Percentiles rank a stretch among this genome's conserved stretches.
Evolutionary conservation across 1,140 invertebrate species (phyloP).

Genomic region (Penaeus vannamei): DNA sequence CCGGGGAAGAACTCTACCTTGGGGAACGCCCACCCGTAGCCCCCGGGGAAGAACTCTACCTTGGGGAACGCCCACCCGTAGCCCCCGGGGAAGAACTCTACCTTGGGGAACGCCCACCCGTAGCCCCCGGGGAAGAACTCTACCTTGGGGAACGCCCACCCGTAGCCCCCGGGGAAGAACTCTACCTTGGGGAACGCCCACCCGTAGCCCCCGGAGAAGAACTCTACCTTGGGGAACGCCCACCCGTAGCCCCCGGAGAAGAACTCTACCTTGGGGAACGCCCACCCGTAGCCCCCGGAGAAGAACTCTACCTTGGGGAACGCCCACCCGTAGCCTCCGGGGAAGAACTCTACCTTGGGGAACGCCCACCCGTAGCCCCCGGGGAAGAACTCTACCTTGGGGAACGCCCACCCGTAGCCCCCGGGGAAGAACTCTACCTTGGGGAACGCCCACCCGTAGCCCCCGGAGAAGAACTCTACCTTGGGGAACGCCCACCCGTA

Average conservation of each 20-base stretch:
- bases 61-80: conserved; percentile 65
- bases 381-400: conserved; percentile 61
- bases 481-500: conserved; percentile 65
- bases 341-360: conserved; percentile 60
- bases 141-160: conserved; percentile 60
- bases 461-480: conserved; percentile 64
- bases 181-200: conserved; percentile 62
- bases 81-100: conserved; percentile 66
- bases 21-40: conserved; percentile 66
- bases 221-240: conserved; percentile 59
- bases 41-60: conserved; percentile 65
- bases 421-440: conserved; percentile 63
- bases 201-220: conserved; percentile 67
- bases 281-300: conserved; percentile 67
- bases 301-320: conserved; percentile 63
- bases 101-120: conserved; percentile 60
- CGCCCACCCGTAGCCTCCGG: conserved; percentile 66
- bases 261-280: conserved; percentile 58
- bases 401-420: conserved; percentile 67
- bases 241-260: conserved; percentile 67
- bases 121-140: conserved; percentile 67
- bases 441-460: conserved; percentile 66
- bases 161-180: conserved; percentile 67
- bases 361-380: conserved; percentile 67
- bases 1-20: conserved; percentile 63